phyloP scores from a whole-genome alignment of 30 jellyfish, hydroid and myxozoan species.

The Aurelia coerulea region DNA sequence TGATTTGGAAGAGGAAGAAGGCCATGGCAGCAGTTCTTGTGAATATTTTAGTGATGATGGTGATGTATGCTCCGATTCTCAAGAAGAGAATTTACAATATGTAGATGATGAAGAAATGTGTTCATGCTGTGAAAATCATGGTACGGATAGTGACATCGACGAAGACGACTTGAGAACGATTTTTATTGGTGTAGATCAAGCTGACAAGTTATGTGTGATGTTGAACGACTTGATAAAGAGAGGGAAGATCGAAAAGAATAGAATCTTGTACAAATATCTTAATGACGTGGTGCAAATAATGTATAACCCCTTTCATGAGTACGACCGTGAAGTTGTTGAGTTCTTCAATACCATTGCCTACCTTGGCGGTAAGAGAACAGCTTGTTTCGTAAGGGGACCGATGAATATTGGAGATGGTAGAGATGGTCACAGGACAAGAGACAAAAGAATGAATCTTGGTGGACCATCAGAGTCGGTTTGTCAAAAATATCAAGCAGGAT shows the following conservation, averaged over 20 bases:
- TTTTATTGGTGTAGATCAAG: conserved; percentile 18
- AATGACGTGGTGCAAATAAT: conserved; percentile 21
- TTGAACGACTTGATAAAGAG: conserved; percentile 7
- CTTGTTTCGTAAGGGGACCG: conserved; percentile 25
- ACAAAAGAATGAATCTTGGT: conserved; percentile 28
- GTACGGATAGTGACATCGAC: conserved; percentile 12
- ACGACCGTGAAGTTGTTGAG: conserved; percentile 42
- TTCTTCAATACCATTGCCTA: conserved; percentile 11
- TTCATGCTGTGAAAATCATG: background rate
- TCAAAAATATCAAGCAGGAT: conserved; percentile 9
- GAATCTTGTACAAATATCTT: conserved; percentile 25
- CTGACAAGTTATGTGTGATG: conserved; percentile 13
- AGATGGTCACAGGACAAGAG: conserved; percentile 8
- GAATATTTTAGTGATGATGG: too few species aligned
- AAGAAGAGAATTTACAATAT: too few species aligned
- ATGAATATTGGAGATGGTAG: conserved; percentile 34
- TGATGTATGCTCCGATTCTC: too few species aligned
- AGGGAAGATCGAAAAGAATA: conserved; percentile 15
- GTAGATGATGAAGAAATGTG: too few species aligned
- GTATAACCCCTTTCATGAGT: conserved; percentile 16
- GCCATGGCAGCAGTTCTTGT: too few species aligned
- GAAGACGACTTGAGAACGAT: conserved; percentile 14
- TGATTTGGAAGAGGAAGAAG: too few species aligned
- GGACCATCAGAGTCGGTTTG: conserved; percentile 53
- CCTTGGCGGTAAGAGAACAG: conserved; percentile 51